Evolutionary conservation across 35 echinoderm and acorn worm species (phyloP).

Genomic region (Nesometra sesokonis): DNA sequence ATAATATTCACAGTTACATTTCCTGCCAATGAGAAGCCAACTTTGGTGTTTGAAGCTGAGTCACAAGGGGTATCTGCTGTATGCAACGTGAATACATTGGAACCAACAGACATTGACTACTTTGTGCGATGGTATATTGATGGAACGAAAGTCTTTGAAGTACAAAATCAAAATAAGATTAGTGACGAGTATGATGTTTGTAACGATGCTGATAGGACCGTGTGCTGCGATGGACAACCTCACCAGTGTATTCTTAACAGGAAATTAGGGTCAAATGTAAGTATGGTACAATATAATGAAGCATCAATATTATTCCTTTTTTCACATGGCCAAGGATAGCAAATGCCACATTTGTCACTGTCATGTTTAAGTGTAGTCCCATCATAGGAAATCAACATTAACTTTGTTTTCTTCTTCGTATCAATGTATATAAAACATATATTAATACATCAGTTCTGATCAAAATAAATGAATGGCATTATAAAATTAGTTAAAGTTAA

Average conservation of each 20-base stretch:
- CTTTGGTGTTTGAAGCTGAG: not conserved
- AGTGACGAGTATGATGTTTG: not conserved
- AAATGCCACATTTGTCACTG: too few species aligned
- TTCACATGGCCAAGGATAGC: too few species aligned
- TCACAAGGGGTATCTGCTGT: not conserved
- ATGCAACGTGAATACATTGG: not conserved
- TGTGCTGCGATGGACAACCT: not conserved
- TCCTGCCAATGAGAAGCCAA: not conserved
- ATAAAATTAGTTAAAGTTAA: too few species aligned
- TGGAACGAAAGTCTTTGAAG: not conserved
- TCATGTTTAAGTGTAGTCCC: too few species aligned
- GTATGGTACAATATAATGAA: too few species aligned
- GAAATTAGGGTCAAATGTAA: not conserved
- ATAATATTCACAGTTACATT: not conserved
- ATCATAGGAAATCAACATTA: too few species aligned
- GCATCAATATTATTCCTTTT: too few species aligned
- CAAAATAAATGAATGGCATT: too few species aligned
- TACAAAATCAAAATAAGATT: not conserved
- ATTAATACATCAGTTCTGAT: too few species aligned
- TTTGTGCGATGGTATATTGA: not conserved
- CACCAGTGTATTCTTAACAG: not conserved
- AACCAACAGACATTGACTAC: not conserved
- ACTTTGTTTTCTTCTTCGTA: too few species aligned
- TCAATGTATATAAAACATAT: too few species aligned
- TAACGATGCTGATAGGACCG: too few species aligned